Percentiles rank a stretch among this genome's conserved stretches.
Conservation (phyloP, 2,797 vertebrate species). For the Sciurus vulgaris region DNA sequence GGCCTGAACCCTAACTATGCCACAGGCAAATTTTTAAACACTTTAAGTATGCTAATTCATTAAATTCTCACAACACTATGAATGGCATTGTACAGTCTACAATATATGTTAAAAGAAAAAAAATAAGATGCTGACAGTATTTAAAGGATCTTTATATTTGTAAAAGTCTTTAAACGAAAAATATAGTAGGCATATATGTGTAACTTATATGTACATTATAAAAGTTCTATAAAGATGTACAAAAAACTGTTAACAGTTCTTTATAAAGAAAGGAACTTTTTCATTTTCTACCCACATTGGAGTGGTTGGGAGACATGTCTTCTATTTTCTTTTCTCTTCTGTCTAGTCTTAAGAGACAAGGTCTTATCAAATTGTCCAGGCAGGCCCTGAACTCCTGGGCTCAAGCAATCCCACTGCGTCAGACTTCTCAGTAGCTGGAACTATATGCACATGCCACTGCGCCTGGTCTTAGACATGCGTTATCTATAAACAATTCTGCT, state of each 20-base stretch:
- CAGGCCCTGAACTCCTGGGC: neutral
- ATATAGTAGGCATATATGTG: neutral
- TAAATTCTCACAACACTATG: neutral
- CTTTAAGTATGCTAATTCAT: constrained; percentile 3
- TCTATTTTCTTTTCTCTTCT: neutral
- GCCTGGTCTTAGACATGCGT: neutral
- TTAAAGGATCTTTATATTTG: constrained; percentile 39
- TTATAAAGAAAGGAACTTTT: constrained; percentile 48
- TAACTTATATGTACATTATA: neutral
- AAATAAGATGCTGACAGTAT: neutral
- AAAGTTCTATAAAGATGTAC: constrained; percentile 25
- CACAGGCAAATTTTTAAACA: neutral
- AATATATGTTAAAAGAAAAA: constrained; percentile 14
- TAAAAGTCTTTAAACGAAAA: constrained; percentile 60
- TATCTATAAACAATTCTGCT: constrained; percentile 32
- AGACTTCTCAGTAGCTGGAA: neutral
- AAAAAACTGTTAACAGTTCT: constrained; percentile 43
- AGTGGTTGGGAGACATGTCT: constrained; percentile 8
- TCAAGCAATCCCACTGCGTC: neutral
- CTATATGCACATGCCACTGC: neutral
- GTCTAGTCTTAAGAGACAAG: neutral
- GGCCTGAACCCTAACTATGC: constrained; percentile 37
- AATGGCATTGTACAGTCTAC: neutral
- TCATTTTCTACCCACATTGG: neutral
- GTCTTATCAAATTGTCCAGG: neutral